phyloP scores from a whole-genome alignment of 2,113 vertebrate genomes.

The Megaceryle maxima region DNA sequence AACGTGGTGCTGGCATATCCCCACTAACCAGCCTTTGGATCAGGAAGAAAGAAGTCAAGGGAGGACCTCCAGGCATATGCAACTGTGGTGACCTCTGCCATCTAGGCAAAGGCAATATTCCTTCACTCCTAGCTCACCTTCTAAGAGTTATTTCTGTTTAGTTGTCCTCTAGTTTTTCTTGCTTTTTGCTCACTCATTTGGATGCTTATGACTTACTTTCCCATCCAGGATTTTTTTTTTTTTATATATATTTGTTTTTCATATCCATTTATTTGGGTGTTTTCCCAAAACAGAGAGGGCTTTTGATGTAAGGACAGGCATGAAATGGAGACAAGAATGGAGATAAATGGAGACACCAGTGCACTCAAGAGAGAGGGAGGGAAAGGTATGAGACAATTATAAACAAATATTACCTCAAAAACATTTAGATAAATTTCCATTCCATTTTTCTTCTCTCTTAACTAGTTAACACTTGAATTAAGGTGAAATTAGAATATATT shows the following conservation, averaged over 20 bases:
- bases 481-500: not conserved
- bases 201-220: not conserved
- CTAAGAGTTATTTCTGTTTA: not conserved
- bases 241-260: not conserved
- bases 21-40: not conserved
- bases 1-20: not conserved
- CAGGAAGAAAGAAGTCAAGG: not conserved
- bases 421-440: not conserved
- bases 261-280: not conserved
- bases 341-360: not conserved
- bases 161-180: not conserved
- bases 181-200: not conserved
- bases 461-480: not conserved
- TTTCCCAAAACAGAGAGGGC: not conserved
- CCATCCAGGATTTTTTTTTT: not conserved
- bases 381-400: not conserved
- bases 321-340: not conserved
- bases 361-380: not conserved
- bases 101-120: not conserved
- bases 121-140: not conserved
- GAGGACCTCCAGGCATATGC: not conserved
- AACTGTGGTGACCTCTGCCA: not conserved
- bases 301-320: not conserved
- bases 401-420: not conserved
- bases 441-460: not conserved